A percentile compares a stretch with the other conserved stretches of the same genome.
phyloP scores from a whole-genome alignment of 2,888 invertebrate genomes.

The Helobdella robusta region DNA sequence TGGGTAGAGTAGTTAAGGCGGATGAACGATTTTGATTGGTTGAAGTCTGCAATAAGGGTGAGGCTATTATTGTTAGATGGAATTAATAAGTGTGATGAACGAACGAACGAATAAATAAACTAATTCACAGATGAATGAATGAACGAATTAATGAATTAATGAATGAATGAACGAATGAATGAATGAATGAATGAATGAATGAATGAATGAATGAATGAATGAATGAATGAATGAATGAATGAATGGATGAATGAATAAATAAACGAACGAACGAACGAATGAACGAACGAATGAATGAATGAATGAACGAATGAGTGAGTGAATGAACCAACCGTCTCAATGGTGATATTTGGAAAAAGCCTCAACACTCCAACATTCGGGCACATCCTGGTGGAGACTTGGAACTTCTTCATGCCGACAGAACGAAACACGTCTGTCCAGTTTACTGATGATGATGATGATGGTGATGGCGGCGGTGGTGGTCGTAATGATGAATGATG shows the following conservation, averaged over 20 bases:
- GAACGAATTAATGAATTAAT: background rate
- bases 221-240: background rate
- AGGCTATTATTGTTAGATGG: too few species aligned
- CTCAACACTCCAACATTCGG: constrained; percentile 72
- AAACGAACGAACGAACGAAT: too few species aligned
- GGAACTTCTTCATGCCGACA: constrained; percentile 59
- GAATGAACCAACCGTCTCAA: constrained; percentile 57
- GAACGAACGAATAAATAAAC: too few species aligned
- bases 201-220: background rate
- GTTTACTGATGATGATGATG: constrained; percentile 58
- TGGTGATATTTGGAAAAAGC: constrained; percentile 82
- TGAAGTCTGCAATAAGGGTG: too few species aligned
- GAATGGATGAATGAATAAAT: too few species aligned
- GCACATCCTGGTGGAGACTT: constrained; percentile 65
- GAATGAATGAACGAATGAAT: too few species aligned
- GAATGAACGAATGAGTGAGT: too few species aligned
- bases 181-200: constrained; percentile 6
- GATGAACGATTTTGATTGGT: too few species aligned
- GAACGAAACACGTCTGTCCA: constrained; percentile 59
- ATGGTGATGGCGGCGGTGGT: background rate
- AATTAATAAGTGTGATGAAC: too few species aligned
- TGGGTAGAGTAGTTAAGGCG: too few species aligned
- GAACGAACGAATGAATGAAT: too few species aligned
- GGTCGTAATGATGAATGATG: background rate
- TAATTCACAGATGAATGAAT: constrained; percentile 5